Percentiles rank a stretch among this genome's conserved stretches.
These are phyloP conservation scores for Drosophila ogumai DNA, from an alignment of 1,140 invertebrate genomes.

Conservation along the genomic window DNA sequence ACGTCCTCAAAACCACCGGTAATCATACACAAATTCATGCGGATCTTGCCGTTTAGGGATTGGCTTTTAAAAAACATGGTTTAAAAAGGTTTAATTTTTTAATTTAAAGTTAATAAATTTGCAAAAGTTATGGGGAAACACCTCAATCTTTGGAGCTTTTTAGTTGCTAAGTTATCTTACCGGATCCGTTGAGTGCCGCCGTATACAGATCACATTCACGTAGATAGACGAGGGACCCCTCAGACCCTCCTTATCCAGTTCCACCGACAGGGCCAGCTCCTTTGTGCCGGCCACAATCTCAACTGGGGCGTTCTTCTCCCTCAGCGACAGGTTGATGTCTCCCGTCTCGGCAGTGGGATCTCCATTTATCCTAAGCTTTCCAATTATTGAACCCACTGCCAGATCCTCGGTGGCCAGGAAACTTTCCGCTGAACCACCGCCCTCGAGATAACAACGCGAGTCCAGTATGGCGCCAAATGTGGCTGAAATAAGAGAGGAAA, in stretches of 20 bases:
- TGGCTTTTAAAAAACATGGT: slow-evolving; percentile 20
- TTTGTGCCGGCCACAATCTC: slow-evolving; percentile 91
- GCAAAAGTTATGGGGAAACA: background rate
- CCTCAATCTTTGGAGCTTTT: too few relatives aligned
- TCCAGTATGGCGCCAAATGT: slow-evolving; percentile 87
- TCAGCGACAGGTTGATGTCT: slow-evolving; percentile 91
- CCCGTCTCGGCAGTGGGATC: slow-evolving; percentile 89
- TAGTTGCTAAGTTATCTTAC: slow-evolving; percentile 37
- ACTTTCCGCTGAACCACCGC: slow-evolving; percentile 94
- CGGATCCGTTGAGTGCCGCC: slow-evolving; percentile 92
- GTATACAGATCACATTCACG: slow-evolving; percentile 93
- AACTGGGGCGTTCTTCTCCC: slow-evolving; percentile 92
- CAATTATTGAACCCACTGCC: slow-evolving; percentile 91
- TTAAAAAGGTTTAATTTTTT: too few relatives aligned
- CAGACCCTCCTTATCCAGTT: slow-evolving; percentile 94
- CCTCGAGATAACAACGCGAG: slow-evolving; percentile 94
- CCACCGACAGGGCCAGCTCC: slow-evolving; percentile 91
- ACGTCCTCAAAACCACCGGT: background rate
- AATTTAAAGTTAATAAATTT: background rate
- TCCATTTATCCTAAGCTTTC: slow-evolving; percentile 91
- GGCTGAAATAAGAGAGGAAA: slow-evolving; percentile 44
- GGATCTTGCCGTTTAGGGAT: slow-evolving; percentile 6
- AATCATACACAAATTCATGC: background rate
- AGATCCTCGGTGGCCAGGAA: slow-evolving; percentile 95
- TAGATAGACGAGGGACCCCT: slow-evolving; percentile 93